Conservation (phyloP, 2,113 vertebrate species). For the Protobothrops flavoviridis region DNA sequence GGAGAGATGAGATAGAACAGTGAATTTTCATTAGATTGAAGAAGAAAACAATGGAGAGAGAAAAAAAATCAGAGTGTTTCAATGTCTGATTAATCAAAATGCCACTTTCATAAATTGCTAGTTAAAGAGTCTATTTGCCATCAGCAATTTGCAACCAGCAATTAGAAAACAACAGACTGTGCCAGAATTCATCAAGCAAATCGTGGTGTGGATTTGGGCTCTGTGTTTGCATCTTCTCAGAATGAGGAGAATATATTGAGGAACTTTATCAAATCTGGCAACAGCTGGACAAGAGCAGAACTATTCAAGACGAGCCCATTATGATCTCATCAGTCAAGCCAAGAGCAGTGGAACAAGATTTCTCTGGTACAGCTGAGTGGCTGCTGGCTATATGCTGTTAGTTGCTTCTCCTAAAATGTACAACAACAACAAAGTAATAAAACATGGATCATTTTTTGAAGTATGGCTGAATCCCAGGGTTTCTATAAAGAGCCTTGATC, state of each 20-base stretch:
- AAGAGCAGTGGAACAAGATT: not conserved
- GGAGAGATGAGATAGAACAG: not conserved
- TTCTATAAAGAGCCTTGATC: not conserved
- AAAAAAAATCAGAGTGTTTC: not conserved
- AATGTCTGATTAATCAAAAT: conserved; percentile 23
- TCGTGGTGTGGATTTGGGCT: not conserved
- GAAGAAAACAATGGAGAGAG: not conserved
- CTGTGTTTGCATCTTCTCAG: not conserved
- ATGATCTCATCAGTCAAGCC: not conserved
- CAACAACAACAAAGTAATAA: not conserved
- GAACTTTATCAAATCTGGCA: not conserved
- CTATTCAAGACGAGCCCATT: not conserved
- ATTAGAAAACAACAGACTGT: not conserved
- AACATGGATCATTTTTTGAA: not conserved
- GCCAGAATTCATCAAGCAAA: not conserved
- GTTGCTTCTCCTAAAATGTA: not conserved
- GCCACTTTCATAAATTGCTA: conserved; percentile 17
- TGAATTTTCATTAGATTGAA: not conserved
- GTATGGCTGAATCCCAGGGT: not conserved
- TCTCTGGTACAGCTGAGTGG: not conserved
- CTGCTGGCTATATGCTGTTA: not conserved
- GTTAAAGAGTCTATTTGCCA: conserved; percentile 7
- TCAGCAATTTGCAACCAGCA: conserved; percentile 13
- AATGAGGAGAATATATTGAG: no score
- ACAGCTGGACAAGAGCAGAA: not conserved